phyloP scores from a whole-genome alignment of 2,797 vertebrate species.

The Leptoclinus maculatus region DNA sequence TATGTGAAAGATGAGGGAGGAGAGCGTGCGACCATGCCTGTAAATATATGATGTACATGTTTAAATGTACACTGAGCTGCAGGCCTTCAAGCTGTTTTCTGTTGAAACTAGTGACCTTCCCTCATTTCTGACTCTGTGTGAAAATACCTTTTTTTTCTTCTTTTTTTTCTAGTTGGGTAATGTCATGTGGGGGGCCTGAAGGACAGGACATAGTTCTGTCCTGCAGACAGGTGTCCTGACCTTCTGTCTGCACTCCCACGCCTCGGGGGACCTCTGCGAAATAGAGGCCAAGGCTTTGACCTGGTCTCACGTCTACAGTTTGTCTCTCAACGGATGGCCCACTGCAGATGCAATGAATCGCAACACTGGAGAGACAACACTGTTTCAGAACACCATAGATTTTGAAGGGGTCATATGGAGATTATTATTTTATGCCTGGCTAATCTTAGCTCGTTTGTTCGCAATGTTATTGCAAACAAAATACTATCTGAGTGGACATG shows the following conservation, averaged over 20 bases:
- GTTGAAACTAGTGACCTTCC: conserved; percentile 46
- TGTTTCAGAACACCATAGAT: conserved; percentile 2
- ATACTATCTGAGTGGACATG: background rate
- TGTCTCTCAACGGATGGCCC: conserved; percentile 67
- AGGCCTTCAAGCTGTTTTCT: background rate
- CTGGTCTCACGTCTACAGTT: conserved; percentile 67
- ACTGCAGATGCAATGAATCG: conserved; percentile 67
- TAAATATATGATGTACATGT: background rate
- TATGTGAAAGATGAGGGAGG: conserved; percentile 1
- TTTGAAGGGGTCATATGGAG: background rate
- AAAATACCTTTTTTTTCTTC: conserved; percentile 22
- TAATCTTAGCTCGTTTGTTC: background rate
- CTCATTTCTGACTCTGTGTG: conserved; percentile 27
- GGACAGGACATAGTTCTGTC: conserved; percentile 69
- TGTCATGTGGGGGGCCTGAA: conserved; percentile 63
- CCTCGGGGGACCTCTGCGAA: conserved; percentile 71
- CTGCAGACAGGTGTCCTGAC: conserved; percentile 79
- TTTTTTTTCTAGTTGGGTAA: conserved; percentile 32
- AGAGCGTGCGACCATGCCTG: background rate
- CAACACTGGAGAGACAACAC: conserved; percentile 30
- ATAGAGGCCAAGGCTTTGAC: conserved; percentile 80
- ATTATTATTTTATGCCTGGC: background rate
- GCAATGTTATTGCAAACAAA: background rate
- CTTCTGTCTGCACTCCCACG: conserved; percentile 71
- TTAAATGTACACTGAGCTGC: background rate